Conservation (phyloP, 2,113 vertebrate species). For the Edolisoma coerulescens region DNA sequence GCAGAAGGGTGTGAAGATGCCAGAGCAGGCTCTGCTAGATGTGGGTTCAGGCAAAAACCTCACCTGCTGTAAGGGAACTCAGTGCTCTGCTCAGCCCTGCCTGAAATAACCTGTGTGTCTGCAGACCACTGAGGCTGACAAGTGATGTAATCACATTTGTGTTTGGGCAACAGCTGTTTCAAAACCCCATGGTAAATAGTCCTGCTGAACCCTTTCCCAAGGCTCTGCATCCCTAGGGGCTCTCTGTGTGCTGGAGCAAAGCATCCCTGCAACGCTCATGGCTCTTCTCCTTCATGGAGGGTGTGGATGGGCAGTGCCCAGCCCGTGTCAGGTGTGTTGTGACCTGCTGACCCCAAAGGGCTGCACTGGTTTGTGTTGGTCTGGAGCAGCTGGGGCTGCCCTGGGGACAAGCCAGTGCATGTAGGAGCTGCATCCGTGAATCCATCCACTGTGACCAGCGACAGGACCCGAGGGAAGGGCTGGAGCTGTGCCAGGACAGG, state of each 20-base stretch:
- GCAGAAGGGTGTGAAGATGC: not conserved
- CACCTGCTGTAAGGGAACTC: not conserved
- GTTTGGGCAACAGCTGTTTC: not conserved
- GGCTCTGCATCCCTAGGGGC: not conserved
- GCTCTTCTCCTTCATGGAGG: not conserved
- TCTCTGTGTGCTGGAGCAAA: not conserved
- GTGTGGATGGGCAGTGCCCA: not conserved
- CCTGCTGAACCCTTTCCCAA: not conserved
- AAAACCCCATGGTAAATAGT: rapidly evolving
- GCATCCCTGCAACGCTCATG: rapidly evolving
- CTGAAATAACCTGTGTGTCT: not conserved
- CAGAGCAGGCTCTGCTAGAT: not conserved
- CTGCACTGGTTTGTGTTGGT: not conserved
- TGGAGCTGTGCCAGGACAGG: not conserved
- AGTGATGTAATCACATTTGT: not conserved
- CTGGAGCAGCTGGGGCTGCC: not conserved
- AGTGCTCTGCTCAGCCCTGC: not conserved
- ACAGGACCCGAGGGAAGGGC: rapidly evolving
- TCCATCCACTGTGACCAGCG: not conserved
- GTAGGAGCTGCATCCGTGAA: not conserved
- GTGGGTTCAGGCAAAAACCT: not conserved
- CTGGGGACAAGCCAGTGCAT: not conserved
- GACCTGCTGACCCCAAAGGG: not conserved
- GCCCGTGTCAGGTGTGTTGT: not conserved
- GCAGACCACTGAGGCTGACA: not conserved